These are phyloP conservation scores for Lindbergichthys nudifrons DNA, from an alignment of 2,797 vertebrate species.

Conservation along the genomic window DNA sequence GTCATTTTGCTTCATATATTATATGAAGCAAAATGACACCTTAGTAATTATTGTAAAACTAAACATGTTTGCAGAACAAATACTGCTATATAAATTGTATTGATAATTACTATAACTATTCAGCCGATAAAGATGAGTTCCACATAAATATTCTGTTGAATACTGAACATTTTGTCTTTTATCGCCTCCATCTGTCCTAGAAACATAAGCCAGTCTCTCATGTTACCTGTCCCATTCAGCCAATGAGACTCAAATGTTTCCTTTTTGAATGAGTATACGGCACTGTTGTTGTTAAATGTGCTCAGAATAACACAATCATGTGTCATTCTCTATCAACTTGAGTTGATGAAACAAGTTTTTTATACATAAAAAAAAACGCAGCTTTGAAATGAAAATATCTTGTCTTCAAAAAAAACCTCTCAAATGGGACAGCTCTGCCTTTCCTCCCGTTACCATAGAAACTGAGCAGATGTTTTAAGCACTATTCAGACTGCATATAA, in stretches of 20 bases:
- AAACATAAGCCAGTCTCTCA: constrained; percentile 60
- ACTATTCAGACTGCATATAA: constrained; percentile 35
- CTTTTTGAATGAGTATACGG: not conserved
- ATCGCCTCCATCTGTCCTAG: constrained; percentile 54
- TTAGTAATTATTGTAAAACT: not conserved
- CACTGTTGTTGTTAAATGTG: constrained; percentile 13
- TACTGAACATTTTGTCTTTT: constrained; percentile 24
- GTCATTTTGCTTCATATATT: no score
- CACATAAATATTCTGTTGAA: constrained; percentile 22
- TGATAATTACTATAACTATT: constrained; percentile 3
- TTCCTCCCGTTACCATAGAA: constrained; percentile 69
- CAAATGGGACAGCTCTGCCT: constrained; percentile 48
- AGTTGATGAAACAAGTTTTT: constrained; percentile 24
- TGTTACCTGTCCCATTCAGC: constrained; percentile 56
- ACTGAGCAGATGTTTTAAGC: constrained; percentile 58
- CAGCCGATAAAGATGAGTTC: constrained; percentile 10
- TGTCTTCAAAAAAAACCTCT: constrained; percentile 42
- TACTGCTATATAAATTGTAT: not conserved
- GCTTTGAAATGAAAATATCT: constrained; percentile 54
- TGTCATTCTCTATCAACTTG: constrained; percentile 14
- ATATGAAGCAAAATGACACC: not conserved
- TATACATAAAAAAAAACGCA: not conserved
- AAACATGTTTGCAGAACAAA: constrained; percentile 10
- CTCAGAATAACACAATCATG: constrained; percentile 2
- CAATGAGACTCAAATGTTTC: constrained; percentile 39